Evolutionary conservation across 2,888 invertebrate species (phyloP), one percentile per base, ranked within the genome.

Genomic region (Platycheirus rosarum): DNA sequence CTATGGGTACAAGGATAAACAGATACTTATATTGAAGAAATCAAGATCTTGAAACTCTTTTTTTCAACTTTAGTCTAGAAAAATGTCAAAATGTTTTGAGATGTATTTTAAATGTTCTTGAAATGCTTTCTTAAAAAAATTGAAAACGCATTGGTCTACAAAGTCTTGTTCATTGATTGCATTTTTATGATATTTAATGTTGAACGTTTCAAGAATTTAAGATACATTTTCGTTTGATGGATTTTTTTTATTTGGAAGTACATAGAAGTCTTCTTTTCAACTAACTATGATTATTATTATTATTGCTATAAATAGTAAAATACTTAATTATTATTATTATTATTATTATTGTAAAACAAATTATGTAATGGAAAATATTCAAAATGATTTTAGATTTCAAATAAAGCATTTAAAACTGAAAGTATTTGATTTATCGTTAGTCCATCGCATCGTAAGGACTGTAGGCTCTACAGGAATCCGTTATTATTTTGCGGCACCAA

Each of bases 341-440:
- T 76, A 66, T 76, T 66, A 76, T 71, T 70, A 71, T 66, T 70
- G 46, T 62, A 42, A 55, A 63, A 20, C 13, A 63, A 32, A 18
- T 53, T 57, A 29, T 60, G 44, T 60, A 57, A 53, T 37, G 18
- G 32, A 35, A 57, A 57, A 42, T 66, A 70, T 76, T 73, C 26
- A 57, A 70, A 70, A 76, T 71, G 62, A 71, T 75, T 76, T 80
- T 75, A 80, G 75, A 75, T 66, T 80, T 75, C 60, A 44, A 79
- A 80, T 80, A 80, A 80, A 80, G 60, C 79, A 69, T 63, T 70
- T 48, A 77, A 70, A 77, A 76, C 44, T 49, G 55, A 55, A 70
- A 49, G 2, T 5, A 20, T 46, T 53, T 35, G 35, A n/a, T 6
- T 60, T 68, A n/a, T n/a, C n/a, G n/a, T n/a, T n/a, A n/a, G n/a